Evolutionary conservation across 2,113 vertebrate genomes (phyloP).

Genomic region (Pristiophorus japonicus): DNA sequence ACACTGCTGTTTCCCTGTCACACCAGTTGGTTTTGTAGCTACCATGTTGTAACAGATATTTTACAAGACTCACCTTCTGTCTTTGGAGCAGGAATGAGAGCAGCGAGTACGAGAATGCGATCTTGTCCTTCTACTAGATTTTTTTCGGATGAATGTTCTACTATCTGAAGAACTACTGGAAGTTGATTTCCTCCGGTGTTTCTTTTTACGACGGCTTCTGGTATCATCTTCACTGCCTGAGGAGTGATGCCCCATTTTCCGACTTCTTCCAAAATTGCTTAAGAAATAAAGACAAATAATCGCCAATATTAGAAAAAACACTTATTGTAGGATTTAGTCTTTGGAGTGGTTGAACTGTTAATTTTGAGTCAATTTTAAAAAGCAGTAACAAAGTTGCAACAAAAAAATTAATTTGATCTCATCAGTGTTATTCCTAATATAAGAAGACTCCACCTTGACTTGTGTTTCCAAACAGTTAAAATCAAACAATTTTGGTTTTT

Average conservation of each 20-base stretch:
- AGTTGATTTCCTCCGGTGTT: slow-evolving; percentile 73
- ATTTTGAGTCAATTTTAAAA: neutral
- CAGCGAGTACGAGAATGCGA: slow-evolving; percentile 67
- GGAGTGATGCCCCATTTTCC: slow-evolving; percentile 78
- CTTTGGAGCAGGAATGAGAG: slow-evolving; percentile 65
- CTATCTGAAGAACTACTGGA: slow-evolving; percentile 82
- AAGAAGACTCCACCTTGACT: neutral
- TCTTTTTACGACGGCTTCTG: slow-evolving; percentile 75
- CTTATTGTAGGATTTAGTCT: neutral
- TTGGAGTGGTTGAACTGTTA: neutral
- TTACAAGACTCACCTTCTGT: slow-evolving; percentile 54
- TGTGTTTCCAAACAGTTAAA: neutral
- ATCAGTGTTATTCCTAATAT: neutral
- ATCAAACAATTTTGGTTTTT: neutral
- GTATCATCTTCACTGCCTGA: slow-evolving; percentile 84
- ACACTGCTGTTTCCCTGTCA: neutral
- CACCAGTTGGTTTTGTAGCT: neutral
- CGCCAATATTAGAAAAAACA: neutral
- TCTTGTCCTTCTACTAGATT: slow-evolving; percentile 68
- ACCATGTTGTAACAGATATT: neutral
- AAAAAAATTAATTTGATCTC: neutral
- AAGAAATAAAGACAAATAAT: slow-evolving; percentile 7
- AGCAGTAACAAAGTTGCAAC: neutral
- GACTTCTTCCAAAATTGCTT: neutral
- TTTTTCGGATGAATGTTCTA: slow-evolving; percentile 67